These are phyloP conservation scores for Glossosoma conforme DNA, from an alignment of 1,140 invertebrate genomes.

Conservation along the genomic window DNA sequence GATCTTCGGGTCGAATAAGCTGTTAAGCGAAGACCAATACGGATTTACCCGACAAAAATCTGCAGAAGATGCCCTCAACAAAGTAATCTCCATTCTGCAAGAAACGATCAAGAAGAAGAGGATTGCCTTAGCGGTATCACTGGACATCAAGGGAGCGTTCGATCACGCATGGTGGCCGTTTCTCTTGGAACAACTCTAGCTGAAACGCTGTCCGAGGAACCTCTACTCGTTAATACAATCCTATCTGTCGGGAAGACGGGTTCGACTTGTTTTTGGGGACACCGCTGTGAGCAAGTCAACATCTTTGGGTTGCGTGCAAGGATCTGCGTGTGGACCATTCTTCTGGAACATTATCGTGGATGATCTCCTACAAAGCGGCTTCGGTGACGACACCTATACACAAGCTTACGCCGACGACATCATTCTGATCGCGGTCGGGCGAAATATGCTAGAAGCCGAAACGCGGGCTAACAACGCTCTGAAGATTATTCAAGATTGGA, in stretches of 20 bases:
- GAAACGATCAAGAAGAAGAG: background rate
- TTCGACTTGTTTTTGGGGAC: background rate
- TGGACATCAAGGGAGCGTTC: constrained; percentile 36
- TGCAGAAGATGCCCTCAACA: background rate
- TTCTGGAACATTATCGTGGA: constrained; percentile 5
- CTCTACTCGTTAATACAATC: background rate
- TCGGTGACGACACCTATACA: background rate
- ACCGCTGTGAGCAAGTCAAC: background rate
- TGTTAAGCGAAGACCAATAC: background rate
- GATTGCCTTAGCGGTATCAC: background rate
- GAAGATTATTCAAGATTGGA: background rate
- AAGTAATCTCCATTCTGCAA: background rate
- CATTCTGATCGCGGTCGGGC: background rate
- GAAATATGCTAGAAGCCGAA: background rate
- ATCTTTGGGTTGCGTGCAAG: background rate
- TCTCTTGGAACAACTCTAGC: constrained; percentile 5
- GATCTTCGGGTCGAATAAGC: background rate
- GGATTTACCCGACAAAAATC: constrained; percentile 2
- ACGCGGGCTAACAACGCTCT: background rate
- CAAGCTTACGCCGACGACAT: background rate
- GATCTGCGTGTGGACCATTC: background rate
- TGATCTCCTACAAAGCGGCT: background rate
- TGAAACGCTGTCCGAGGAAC: constrained; percentile 8
- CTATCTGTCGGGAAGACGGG: background rate
- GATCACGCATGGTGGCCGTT: constrained; percentile 33